Conservation (phyloP, 2,113 vertebrate species). For the Diphyllodes magnificus region DNA sequence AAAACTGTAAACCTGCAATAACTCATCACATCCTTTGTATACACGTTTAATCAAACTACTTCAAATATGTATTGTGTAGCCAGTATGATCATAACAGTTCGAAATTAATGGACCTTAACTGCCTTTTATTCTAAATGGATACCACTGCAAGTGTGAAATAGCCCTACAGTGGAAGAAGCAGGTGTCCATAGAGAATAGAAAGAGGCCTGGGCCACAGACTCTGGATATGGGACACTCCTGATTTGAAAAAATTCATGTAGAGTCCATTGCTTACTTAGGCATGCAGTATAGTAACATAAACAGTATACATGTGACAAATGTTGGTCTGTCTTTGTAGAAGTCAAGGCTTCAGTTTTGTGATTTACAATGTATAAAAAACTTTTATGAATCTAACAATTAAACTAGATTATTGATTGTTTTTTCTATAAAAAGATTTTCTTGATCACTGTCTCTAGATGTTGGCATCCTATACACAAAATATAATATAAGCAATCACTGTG, state of each 20-base stretch:
- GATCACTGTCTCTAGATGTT: background rate
- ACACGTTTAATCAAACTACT: background rate
- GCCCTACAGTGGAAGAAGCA: background rate
- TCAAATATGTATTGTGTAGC: background rate
- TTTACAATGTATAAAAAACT: background rate
- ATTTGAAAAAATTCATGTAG: background rate
- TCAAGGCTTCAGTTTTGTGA: background rate
- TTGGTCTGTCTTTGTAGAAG: background rate
- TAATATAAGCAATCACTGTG: fast-evolving
- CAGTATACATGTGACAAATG: background rate
- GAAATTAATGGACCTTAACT: background rate
- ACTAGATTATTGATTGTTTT: background rate
- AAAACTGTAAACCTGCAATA: background rate
- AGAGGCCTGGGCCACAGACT: background rate
- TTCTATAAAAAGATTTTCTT: background rate
- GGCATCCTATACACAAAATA: background rate
- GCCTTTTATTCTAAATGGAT: background rate
- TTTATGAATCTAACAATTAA: background rate
- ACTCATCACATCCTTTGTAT: background rate
- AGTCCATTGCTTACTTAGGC: background rate
- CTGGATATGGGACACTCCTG: background rate
- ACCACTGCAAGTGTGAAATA: background rate
- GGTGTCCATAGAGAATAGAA: background rate
- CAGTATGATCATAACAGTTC: background rate
- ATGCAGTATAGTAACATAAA: background rate